phyloP scores from a whole-genome alignment of 1,140 invertebrate species.

The Schlechtendalia chinensis region DNA sequence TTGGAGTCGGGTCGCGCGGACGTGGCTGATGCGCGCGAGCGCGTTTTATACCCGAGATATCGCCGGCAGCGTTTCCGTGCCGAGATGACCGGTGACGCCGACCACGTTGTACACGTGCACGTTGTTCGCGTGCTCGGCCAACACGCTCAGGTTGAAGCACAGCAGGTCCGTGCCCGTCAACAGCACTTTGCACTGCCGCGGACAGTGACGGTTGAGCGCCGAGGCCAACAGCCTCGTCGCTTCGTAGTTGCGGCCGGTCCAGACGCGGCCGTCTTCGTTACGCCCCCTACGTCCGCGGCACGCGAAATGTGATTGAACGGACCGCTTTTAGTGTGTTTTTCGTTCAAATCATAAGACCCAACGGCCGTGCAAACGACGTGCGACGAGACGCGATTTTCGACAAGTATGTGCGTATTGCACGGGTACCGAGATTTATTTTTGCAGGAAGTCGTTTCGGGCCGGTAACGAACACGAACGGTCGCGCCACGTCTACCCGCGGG shows the following conservation, averaged over 20 bases:
- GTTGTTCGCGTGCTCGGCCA: slow-evolving; percentile 11
- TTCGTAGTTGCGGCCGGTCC: slow-evolving; percentile 3
- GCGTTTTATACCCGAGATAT: slow-evolving; percentile 36
- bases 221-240: background rate
- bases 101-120: slow-evolving; percentile 22
- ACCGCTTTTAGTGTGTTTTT: no score
- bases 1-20: no score
- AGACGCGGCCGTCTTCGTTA: background rate
- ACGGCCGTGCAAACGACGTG: no score
- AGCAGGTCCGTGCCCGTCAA: slow-evolving; percentile 7
- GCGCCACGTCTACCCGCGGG: no score
- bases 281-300: background rate
- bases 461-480: no score
- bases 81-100: slow-evolving; percentile 18
- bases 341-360: no score
- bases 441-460: no score
- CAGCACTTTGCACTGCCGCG: background rate
- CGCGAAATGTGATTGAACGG: no score
- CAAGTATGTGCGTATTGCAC: no score
- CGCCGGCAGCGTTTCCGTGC: background rate
- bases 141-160: slow-evolving; percentile 34
- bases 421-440: no score
- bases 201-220: slow-evolving; percentile 21
- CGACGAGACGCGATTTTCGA: no score
- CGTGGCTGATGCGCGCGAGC: no score